Evolutionary conservation across 2,888 invertebrate genomes (phyloP).

Genomic region (Patella depressa): DNA sequence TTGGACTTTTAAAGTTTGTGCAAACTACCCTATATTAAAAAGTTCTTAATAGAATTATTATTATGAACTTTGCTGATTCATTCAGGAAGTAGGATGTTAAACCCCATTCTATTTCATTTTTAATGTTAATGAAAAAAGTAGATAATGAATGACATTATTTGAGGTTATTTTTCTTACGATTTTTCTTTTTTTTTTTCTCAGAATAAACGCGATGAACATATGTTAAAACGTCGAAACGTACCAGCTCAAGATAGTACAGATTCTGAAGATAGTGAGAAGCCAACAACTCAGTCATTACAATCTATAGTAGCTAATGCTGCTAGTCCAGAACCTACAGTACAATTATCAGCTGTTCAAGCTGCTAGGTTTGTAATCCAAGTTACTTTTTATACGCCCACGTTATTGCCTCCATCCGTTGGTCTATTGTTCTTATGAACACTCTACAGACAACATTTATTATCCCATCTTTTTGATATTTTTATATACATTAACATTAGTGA

Average conservation of each 20-base stretch:
- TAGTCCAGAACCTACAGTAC: slow-evolving; percentile 82
- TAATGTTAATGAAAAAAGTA: too few relatives aligned
- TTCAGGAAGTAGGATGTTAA: background rate
- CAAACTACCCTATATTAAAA: too few relatives aligned
- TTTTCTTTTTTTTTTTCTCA: slow-evolving; percentile 36
- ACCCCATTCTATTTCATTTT: background rate
- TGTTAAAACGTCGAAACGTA: slow-evolving; percentile 96
- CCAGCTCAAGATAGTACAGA: slow-evolving; percentile 85
- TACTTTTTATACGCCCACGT: background rate
- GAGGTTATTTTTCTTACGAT: too few relatives aligned
- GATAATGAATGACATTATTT: too few relatives aligned
- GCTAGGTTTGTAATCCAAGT: slow-evolving; percentile 75
- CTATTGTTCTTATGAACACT: too few relatives aligned
- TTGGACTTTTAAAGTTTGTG: too few relatives aligned
- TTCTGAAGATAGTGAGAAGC: slow-evolving; percentile 71
- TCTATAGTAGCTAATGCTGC: slow-evolving; percentile 90
- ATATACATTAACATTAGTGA: too few relatives aligned
- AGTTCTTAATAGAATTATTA: too few relatives aligned
- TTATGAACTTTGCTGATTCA: too few relatives aligned
- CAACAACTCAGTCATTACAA: slow-evolving; percentile 75
- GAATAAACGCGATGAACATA: slow-evolving; percentile 97
- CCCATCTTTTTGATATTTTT: too few relatives aligned
- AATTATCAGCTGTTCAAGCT: slow-evolving; percentile 92
- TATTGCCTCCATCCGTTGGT: too few relatives aligned
- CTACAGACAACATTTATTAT: too few relatives aligned